Conservation (phyloP, 2,797 vertebrate species). For the Salmo trutta region DNA sequence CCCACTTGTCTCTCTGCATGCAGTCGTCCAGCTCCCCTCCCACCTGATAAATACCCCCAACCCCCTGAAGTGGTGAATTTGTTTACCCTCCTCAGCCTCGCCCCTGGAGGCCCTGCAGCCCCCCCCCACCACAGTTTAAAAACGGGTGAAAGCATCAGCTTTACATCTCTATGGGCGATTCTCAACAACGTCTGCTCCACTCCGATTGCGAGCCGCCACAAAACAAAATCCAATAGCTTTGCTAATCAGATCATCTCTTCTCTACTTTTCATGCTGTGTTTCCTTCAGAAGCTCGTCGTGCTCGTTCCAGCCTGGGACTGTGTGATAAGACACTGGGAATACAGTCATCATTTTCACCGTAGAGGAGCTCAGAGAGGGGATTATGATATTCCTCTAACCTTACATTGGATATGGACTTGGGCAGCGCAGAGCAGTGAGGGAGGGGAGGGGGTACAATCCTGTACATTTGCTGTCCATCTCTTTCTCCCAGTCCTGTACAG, state of each 20-base stretch:
- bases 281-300: conserved; percentile 86
- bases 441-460: conserved; percentile 74
- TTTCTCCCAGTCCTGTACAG: conserved; percentile 43
- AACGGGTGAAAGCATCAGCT: conserved; percentile 78
- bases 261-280: conserved; percentile 93
- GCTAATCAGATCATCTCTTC: conserved; percentile 93
- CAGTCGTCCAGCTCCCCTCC: conserved; percentile 76
- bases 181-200: conserved; percentile 85
- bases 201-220: conserved; percentile 86
- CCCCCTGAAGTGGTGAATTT: conserved; percentile 82
- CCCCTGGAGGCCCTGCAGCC: conserved; percentile 51
- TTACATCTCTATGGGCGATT: conserved; percentile 84
- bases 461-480: conserved; percentile 68
- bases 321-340: conserved; percentile 99
- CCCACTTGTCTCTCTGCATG: conserved; percentile 79
- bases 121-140: conserved; percentile 70
- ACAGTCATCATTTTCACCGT: conserved; percentile 92
- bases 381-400: conserved; percentile 96
- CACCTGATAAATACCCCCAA: conserved; percentile 74
- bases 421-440: conserved; percentile 64
- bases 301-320: conserved; percentile 93
- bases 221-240: conserved; percentile 91
- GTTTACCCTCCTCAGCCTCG: conserved; percentile 44
- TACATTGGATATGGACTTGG: conserved; percentile 93
- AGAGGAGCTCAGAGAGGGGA: conserved; percentile 92